Base-by-base conservation (phyloP, 2,797 vertebrate species). In the Sebastes umbrosus region DNA sequence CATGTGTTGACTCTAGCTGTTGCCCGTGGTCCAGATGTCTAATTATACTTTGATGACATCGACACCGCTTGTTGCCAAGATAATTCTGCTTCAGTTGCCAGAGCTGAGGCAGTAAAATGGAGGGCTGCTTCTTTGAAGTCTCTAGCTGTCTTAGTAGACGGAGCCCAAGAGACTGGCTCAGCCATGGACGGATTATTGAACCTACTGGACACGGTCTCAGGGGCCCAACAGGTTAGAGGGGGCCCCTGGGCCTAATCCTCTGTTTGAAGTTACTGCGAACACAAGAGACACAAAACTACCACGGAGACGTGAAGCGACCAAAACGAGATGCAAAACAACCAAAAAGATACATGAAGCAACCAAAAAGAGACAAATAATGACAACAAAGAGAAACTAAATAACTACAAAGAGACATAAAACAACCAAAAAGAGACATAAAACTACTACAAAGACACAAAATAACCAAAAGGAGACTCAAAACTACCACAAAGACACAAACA, bases 11-110 rank as follows among this genome's bases (percentile, higher is more conserved):
- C 62, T 57, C 32, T 3, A 4, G 55, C 60, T 55, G 74, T 4
- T 73, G 59, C 70, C 22, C 71, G 3, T 14, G 3, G 39, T 77
- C 75, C 87, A 87, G 84, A 84, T 85, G 85, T 83, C 68, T 73
- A 63, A 85, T 25, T 67, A 13, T 16, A 14, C 68, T 82, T 85
- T 72, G n/a, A 84, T 83, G 65, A 27, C 75, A n/a, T 24, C 29
- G 12, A 34, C 67, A 64, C 52, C 59, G 34, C 67, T 58, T 69
- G 46, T 73, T 84, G 64, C 63, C 65, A 58, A 58, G 11, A 78
- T 67, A 46, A 80, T 75, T 39, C 57, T 6, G 52, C 67, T 62
- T 29, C 29, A 20, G 36, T 7, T 65, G 72, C 72, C 58, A 66
- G 59, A 39, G 55, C 31, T 0, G 27, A 77, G 62, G 69, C 57